Evolutionary conservation across 2,797 vertebrate species (phyloP), one percentile per base, ranked within the genome.

Genomic region (Siniperca obscura): DNA sequence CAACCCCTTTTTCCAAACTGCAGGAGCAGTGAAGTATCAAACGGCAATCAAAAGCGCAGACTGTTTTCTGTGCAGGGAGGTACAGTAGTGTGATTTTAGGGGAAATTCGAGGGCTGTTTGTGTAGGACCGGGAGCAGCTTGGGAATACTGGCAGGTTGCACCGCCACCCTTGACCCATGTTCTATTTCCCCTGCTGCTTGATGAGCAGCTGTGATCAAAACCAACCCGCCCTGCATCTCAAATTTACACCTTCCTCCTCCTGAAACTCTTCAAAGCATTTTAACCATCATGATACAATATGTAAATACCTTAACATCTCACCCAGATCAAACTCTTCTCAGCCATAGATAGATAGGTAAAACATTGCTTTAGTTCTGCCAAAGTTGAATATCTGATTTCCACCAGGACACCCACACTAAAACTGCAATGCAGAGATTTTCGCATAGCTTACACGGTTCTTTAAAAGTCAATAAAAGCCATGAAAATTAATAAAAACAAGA

Each of bases 11-110:
- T 76, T 53, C 82, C 83, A 86, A 82, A 86, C 89, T 83, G 87
- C 85, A 79, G 78, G 86, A 91, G 82, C 79, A 60, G 59, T 65
- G 76, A 78, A 79, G 84, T 80, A 90, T 93, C 86, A 89, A 86
- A 92, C 85, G 66, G 86, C 81, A 84, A 86, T 90, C 75, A 83
- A 9, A 87, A 72, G 78, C 78, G 30, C 82, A 76, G 81, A 76
- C 50, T 60, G 70, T 25, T 77, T 78, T 80, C 78, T 83, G 77
- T 65, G 64, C 75, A 48, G 61, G 60, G 79, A 86, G 76, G 50
- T 59, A 0, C 27, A 61, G 81, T 52, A 27, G 62, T 55, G 69
- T 53, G 76, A 76, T 83, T 76, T 69, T 78, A 81, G 81, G 11
- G 77, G 53, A 82, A 79, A 87, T 70, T 70, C 70, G 71, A 80